Conservation (phyloP, 1,140 invertebrate genomes). For the Neodiprion lecontei region DNA sequence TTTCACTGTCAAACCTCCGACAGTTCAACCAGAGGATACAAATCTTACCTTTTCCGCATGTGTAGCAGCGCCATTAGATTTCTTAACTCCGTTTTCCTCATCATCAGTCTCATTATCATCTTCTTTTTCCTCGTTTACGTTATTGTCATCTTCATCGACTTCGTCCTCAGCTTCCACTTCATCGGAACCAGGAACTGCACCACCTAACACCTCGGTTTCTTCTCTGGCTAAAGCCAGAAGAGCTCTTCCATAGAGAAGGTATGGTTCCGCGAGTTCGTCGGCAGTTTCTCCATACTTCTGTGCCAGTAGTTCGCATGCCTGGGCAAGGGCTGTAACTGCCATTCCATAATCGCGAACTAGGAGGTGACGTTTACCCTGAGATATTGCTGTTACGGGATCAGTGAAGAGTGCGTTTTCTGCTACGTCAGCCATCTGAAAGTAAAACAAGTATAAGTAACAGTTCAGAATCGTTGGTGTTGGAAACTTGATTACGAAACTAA, state of each 20-base stretch:
- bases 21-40: no score
- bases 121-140: slow-evolving; percentile 57
- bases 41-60: not conserved
- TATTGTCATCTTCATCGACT: slow-evolving; percentile 62
- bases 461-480: no score
- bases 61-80: not conserved
- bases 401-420: slow-evolving; percentile 56
- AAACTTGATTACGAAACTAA: no score
- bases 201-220: slow-evolving; percentile 81
- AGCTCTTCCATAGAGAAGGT: slow-evolving; percentile 81
- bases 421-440: slow-evolving; percentile 67
- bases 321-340: slow-evolving; percentile 78
- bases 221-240: slow-evolving; percentile 81
- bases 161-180: slow-evolving; percentile 61
- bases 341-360: slow-evolving; percentile 79
- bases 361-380: slow-evolving; percentile 78
- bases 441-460: slow-evolving; percentile 13
- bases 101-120: slow-evolving; percentile 16
- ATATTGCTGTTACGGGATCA: slow-evolving; percentile 65
- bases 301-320: slow-evolving; percentile 76
- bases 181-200: slow-evolving; percentile 70
- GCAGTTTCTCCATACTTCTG: slow-evolving; percentile 77
- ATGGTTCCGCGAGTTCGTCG: slow-evolving; percentile 83
- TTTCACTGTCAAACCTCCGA: no score
- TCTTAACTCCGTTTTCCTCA: not conserved